Evolutionary conservation across 1,140 invertebrate species (phyloP).

Genomic region (Maniola jurtina): DNA sequence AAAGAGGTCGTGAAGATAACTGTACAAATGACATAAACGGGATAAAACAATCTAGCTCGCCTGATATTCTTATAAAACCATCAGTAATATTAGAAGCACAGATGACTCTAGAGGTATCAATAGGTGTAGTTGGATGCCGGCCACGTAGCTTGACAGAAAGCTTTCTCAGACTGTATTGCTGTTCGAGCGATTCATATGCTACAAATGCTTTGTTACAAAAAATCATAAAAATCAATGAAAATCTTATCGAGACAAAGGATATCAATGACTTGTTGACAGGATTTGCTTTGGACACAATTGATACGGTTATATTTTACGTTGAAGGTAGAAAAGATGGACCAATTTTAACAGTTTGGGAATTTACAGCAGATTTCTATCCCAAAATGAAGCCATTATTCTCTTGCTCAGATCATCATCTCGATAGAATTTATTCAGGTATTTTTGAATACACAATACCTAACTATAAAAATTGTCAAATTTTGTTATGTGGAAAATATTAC

Average conservation of each 20-base stretch:
- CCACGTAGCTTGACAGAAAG: slow-evolving; percentile 32
- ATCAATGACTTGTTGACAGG: slow-evolving; percentile 52
- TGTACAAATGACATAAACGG: slow-evolving; percentile 62
- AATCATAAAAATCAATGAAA: slow-evolving; percentile 51
- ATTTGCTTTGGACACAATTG: slow-evolving; percentile 55
- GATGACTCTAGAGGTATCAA: slow-evolving; percentile 58
- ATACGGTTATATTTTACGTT: slow-evolving; percentile 49
- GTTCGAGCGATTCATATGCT: slow-evolving; percentile 35
- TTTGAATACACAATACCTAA: not conserved
- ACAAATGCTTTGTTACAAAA: slow-evolving; percentile 36
- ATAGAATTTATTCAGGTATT: slow-evolving; percentile 58
- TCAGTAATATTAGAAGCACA: slow-evolving; percentile 51
- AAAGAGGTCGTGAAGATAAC: slow-evolving; percentile 37
- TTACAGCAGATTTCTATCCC: slow-evolving; percentile 49
- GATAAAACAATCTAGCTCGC: slow-evolving; percentile 35
- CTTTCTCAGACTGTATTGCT: slow-evolving; percentile 57
- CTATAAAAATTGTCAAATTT: too few relatives aligned
- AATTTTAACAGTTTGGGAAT: slow-evolving; percentile 56
- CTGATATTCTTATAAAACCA: slow-evolving; percentile 44
- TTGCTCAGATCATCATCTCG: slow-evolving; percentile 48
- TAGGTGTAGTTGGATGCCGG: slow-evolving; percentile 64
- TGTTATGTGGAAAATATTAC: too few relatives aligned
- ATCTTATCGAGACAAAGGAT: slow-evolving; percentile 15
- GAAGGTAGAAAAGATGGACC: slow-evolving; percentile 56
- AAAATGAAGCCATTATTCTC: slow-evolving; percentile 52